These are phyloP conservation scores for Pogonus chalceus DNA, from an alignment of 1,140 invertebrate species.

Conservation along the genomic window DNA sequence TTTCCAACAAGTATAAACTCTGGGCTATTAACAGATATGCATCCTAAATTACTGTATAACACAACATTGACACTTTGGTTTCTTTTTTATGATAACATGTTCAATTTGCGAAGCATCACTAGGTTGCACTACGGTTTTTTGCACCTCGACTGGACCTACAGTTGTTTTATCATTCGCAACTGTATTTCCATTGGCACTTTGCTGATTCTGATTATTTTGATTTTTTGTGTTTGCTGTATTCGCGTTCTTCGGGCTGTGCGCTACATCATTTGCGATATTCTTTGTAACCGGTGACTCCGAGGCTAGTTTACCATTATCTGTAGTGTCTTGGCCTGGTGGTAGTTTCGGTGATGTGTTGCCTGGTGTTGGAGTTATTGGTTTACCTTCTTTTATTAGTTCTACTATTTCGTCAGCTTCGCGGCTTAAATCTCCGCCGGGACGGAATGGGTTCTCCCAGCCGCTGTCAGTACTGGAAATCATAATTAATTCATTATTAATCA, in stretches of 20 bases:
- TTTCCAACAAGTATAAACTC: too few species aligned
- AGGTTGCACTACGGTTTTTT: constrained; percentile 57
- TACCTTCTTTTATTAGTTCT: constrained; percentile 82
- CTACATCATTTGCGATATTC: background rate
- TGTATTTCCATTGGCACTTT: constrained; percentile 30
- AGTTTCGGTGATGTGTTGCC: constrained; percentile 21
- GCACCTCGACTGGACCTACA: constrained; percentile 58
- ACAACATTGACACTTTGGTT: constrained; percentile 83
- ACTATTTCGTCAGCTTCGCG: constrained; percentile 94
- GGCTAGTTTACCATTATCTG: constrained; percentile 16
- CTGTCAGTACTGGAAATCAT: constrained; percentile 73
- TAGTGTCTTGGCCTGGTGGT: constrained; percentile 22
- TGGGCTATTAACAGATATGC: background rate
- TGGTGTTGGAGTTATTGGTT: constrained; percentile 64
- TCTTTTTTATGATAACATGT: constrained; percentile 79
- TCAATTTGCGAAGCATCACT: constrained; percentile 69
- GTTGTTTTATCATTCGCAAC: constrained; percentile 30
- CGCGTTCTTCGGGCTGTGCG: constrained; percentile 14
- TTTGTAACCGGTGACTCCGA: constrained; percentile 14
- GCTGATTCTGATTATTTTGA: constrained; percentile 19
- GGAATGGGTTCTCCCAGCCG: constrained; percentile 94
- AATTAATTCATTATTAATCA: constrained; percentile 5
- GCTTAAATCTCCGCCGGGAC: constrained; percentile 88
- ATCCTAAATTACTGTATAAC: constrained; percentile 61
- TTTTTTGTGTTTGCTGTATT: constrained; percentile 26